Percentiles rank a stretch among this genome's conserved stretches.
Conservation (phyloP, 1,140 invertebrate genomes). For the Drosophila tani region DNA sequence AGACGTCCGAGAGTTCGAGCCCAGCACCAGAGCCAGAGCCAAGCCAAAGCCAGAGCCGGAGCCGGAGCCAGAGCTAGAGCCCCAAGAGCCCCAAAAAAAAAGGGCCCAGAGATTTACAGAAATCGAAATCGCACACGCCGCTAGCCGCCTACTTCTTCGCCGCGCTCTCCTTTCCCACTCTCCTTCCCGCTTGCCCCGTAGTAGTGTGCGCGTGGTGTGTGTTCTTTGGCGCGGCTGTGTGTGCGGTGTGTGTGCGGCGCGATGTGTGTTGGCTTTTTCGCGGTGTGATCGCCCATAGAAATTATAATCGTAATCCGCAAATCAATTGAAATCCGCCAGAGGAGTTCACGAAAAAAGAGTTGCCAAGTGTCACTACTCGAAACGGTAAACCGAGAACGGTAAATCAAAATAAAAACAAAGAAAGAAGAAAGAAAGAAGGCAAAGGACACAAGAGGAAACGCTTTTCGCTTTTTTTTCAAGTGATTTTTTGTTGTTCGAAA, state of each 20-base stretch:
- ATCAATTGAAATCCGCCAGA: too few relatives aligned
- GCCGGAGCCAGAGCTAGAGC: background rate
- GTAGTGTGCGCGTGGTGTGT: constrained; percentile 10
- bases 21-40: background rate
- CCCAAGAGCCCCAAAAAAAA: background rate
- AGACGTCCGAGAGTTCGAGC: constrained; percentile 50
- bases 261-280: constrained; percentile 10
- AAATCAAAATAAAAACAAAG: background rate
- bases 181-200: background rate
- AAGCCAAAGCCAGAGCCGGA: background rate
- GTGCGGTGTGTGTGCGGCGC: constrained; percentile 18
- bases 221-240: constrained; percentile 20
- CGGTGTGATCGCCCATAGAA: background rate
- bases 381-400: too few relatives aligned
- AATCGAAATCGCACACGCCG: constrained; percentile 14
- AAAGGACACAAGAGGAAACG: constrained; percentile 24
- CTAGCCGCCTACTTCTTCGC: constrained; percentile 8
- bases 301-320: too few relatives aligned
- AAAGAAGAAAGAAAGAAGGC: constrained; percentile 9
- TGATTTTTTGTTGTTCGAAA: constrained; percentile 39
- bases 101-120: constrained; percentile 13
- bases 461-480: constrained; percentile 57
- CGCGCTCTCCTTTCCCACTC: constrained; percentile 1
- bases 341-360: too few relatives aligned
- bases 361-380: too few relatives aligned